These are phyloP conservation scores for Sardina pilchardus DNA, from an alignment of 2,113 vertebrate genomes.

Conservation along the genomic window DNA sequence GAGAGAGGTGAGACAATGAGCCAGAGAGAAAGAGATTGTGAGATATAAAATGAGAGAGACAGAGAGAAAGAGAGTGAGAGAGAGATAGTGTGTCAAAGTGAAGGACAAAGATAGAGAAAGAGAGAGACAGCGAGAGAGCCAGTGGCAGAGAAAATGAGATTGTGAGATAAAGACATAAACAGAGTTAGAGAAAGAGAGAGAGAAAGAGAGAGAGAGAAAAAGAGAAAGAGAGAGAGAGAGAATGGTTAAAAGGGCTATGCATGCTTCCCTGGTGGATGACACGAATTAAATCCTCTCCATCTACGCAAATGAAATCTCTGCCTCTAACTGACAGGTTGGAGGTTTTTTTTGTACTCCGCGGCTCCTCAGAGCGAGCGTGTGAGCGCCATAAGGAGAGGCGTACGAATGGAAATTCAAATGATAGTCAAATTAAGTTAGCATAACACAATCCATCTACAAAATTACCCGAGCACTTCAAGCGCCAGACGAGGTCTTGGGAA, in stretches of 20 bases:
- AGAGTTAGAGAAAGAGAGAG: not conserved
- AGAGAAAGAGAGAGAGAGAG: not conserved
- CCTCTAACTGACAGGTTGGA: not conserved
- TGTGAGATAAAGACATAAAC: not conserved
- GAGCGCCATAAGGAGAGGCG: not conserved
- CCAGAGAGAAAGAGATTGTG: not conserved
- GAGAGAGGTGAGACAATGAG: not conserved
- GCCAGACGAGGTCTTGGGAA: conserved; percentile 11
- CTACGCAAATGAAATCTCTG: conserved; percentile 49
- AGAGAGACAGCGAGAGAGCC: conserved; percentile 9
- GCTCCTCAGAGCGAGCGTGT: conserved; percentile 20
- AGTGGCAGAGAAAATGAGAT: conserved; percentile 21
- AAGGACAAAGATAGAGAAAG: not conserved
- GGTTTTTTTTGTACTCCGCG: not conserved
- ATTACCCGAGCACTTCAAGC: conserved; percentile 47
- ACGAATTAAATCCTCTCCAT: conserved; percentile 56
- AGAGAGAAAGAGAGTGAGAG: not conserved
- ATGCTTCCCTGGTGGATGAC: conserved; percentile 37
- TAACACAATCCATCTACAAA: conserved; percentile 51
- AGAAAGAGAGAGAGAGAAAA: not conserved
- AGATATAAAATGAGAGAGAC: not conserved
- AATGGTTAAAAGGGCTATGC: not conserved
- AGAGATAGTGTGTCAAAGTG: not conserved
- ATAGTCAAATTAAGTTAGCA: conserved; percentile 59
- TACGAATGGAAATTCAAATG: conserved; percentile 59